These are phyloP conservation scores for Drosophila neoperkinsi DNA, from an alignment of 2,888 invertebrate genomes.

Conservation along the genomic window DNA sequence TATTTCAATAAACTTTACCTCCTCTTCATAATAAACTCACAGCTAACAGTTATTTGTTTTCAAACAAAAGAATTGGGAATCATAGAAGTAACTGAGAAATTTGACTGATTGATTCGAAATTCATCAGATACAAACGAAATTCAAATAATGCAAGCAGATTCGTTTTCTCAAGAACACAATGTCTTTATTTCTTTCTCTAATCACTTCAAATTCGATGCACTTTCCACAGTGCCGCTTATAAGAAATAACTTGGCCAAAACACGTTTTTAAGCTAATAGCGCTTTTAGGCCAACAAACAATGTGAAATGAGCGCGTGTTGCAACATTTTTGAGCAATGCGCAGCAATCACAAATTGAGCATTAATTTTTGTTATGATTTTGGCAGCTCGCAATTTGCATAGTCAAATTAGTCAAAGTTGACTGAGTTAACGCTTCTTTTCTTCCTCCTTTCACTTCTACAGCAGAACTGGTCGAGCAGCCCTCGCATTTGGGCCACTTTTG, in stretches of 20 bases:
- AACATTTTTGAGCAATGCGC: slow-evolving; percentile 16
- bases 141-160: background rate
- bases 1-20: background rate
- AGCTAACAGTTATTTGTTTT: background rate
- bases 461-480: slow-evolving; percentile 51
- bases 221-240: slow-evolving; percentile 6
- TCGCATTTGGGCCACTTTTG: slow-evolving; percentile 46
- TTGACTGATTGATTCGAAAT: background rate
- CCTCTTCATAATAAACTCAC: background rate
- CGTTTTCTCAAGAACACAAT: background rate
- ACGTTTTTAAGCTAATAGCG: slow-evolving; percentile 5
- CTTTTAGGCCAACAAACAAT: slow-evolving; percentile 12
- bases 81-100: background rate
- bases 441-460: slow-evolving; percentile 68
- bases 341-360: slow-evolving; percentile 29
- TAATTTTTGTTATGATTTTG: slow-evolving; percentile 28
- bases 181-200: background rate
- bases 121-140: background rate
- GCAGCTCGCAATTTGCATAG: slow-evolving; percentile 40
- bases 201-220: background rate
- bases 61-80: background rate
- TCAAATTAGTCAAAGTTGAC: slow-evolving; percentile 10
- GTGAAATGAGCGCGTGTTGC: slow-evolving; percentile 24
- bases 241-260: background rate
- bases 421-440: slow-evolving; percentile 21